Evolutionary conservation across 2,888 invertebrate genomes (phyloP).

Genomic region (Epinotia bilunana): DNA sequence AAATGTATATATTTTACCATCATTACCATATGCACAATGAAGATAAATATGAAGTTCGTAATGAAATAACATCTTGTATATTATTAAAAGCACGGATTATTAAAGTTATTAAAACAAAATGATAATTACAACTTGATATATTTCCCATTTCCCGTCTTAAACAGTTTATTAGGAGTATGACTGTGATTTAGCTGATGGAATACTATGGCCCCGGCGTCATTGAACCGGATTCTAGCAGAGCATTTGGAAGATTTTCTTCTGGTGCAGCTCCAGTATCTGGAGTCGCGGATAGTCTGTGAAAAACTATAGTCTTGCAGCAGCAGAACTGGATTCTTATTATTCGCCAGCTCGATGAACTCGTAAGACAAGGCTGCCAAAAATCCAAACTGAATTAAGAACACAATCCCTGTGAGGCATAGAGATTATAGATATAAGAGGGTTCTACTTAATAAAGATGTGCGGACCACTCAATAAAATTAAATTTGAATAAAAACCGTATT

Average conservation of each 20-base stretch:
- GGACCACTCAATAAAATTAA: not conserved
- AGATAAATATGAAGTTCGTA: no score
- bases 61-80: no score
- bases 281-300: conserved; percentile 46
- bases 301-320: conserved; percentile 50
- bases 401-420: not conserved
- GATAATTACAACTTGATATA: conserved; percentile 11
- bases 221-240: conserved; percentile 47
- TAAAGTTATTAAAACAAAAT: no score
- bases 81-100: no score
- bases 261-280: conserved; percentile 49
- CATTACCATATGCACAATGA: no score
- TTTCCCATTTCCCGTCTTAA: conserved; percentile 17
- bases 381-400: not conserved
- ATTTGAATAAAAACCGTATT: not conserved
- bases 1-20: no score
- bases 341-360: conserved; percentile 46
- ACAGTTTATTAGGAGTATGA: conserved; percentile 28
- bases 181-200: conserved; percentile 15
- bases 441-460: not conserved
- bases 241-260: conserved; percentile 45
- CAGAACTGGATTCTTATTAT: conserved; percentile 48
- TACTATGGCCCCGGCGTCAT: conserved; percentile 13
- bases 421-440: not conserved
- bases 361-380: conserved; percentile 43